Evolutionary conservation across 2,888 invertebrate species (phyloP).

Genomic region (Drosophila rellima): DNA sequence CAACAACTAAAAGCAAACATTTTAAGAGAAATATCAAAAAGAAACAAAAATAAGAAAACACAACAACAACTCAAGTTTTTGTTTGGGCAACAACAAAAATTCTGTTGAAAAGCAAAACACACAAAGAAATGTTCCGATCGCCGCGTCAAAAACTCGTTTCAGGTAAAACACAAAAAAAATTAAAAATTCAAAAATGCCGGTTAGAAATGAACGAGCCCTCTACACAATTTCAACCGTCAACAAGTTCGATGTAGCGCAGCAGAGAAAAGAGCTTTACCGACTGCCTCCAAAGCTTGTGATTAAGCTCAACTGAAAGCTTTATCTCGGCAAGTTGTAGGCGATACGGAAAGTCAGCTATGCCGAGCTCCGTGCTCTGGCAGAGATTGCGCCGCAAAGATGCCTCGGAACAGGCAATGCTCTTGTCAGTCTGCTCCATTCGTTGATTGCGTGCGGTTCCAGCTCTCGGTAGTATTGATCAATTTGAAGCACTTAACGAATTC

Average conservation of each 20-base stretch:
- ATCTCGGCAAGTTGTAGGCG: conserved; percentile 27
- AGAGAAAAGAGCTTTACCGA: conserved; percentile 40
- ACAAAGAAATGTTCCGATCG: conserved; percentile 41
- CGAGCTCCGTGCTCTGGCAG: conserved; percentile 34
- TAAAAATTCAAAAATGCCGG: conserved; percentile 68
- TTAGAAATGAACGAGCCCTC: conserved; percentile 70
- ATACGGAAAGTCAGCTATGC: conserved; percentile 31
- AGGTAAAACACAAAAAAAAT: conserved; percentile 31
- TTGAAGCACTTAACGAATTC: conserved; percentile 35
- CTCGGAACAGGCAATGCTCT: conserved; percentile 44
- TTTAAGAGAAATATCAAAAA: conserved; percentile 27
- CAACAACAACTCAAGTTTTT: conserved; percentile 31
- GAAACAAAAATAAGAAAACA: neutral
- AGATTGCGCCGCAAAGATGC: conserved; percentile 76
- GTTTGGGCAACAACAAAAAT: conserved; percentile 38
- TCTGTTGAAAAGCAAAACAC: conserved; percentile 44
- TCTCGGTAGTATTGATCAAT: conserved; percentile 1
- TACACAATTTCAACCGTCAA: conserved; percentile 34
- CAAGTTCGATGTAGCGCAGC: conserved; percentile 64
- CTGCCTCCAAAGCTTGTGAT: conserved; percentile 16
- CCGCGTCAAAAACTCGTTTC: conserved; percentile 62
- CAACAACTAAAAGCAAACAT: conserved; percentile 48
- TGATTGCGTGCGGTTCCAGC: conserved; percentile 67
- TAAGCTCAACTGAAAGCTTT: conserved; percentile 22
- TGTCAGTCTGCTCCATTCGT: conserved; percentile 69